A percentile compares a stretch with the other conserved stretches of the same genome.
phyloP scores from a whole-genome alignment of 2,113 vertebrate genomes.

The Rhinoderma darwinii region DNA sequence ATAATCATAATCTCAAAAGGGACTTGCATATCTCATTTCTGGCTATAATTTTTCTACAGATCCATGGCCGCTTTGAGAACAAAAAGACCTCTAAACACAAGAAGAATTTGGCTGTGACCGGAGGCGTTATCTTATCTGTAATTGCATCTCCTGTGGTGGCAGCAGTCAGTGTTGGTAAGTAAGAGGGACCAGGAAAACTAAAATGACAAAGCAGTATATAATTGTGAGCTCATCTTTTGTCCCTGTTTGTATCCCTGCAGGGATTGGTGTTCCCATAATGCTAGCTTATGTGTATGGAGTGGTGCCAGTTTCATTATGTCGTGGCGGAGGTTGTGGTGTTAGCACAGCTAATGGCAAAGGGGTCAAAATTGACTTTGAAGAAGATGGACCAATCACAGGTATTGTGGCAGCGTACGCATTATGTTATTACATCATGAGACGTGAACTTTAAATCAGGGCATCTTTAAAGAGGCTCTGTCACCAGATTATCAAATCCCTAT shows the following conservation, averaged over 20 bases:
- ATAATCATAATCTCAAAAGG: neutral
- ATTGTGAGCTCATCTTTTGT: neutral
- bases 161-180: slow-evolving; percentile 95
- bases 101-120: slow-evolving; percentile 96
- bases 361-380: slow-evolving; percentile 96
- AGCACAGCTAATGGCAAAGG: slow-evolving; percentile 95
- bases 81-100: slow-evolving; percentile 93
- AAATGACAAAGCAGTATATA: neutral
- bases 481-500: too few species aligned
- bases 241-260: slow-evolving; percentile 67
- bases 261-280: slow-evolving; percentile 99
- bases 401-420: slow-evolving; percentile 12
- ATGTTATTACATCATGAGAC: slow-evolving; percentile 58
- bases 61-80: slow-evolving; percentile 94
- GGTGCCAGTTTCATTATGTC: slow-evolving; percentile 95
- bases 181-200: neutral
- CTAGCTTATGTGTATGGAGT: slow-evolving; percentile 97
- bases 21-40: neutral
- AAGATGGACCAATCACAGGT: slow-evolving; percentile 98
- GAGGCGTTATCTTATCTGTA: slow-evolving; percentile 94
- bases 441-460: slow-evolving; percentile 39
- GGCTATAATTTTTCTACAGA: slow-evolving; percentile 73
- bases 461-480: too few species aligned
- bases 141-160: slow-evolving; percentile 95
- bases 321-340: slow-evolving; percentile 94